Base-by-base conservation (phyloP, 1,140 invertebrate species). In the Brachionus angularis region DNA sequence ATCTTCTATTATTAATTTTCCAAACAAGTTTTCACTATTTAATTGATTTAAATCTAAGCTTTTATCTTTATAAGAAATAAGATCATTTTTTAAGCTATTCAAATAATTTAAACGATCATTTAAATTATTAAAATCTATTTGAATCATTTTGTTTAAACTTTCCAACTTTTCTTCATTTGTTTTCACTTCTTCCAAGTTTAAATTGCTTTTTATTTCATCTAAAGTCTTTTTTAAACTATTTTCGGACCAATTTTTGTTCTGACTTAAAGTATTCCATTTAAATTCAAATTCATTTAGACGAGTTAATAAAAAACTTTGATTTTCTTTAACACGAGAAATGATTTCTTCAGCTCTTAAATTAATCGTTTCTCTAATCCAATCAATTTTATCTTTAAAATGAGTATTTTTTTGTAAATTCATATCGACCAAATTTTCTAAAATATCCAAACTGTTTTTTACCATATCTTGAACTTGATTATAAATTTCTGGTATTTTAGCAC, bases 311-410 rank as follows among this genome's bases (percentile, higher is more conserved):
- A 33, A 18, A 21, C 25, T 39, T 58, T 58, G 53, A 10, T 39
- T 21, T 36, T 58, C 53, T 21, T 23, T 36, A 23, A 58, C 18
- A 8, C 33, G 33, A 23, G 36, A 39, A 12, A 58, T 25, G 18
- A 58, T 39, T 21, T 58, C 53, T 8, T 58, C 53, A 39, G 53
- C 53, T 25, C 53, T 58, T 16, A 58, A 23, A 14, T 58, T 58
- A 39, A 58, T 58, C 4, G 16, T 58, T 29, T 58, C 53, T 33
- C 53, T 16, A 1, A 58, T 58, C 53, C 53, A 58, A n/a, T 58
- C 53, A 4, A 58, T 16, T 5, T 58, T 58, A 39, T 58, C 39
- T 39, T 23, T 33, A 14, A 39, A 58, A 23, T 58, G 33, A 5
- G 21, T 33, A 1, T 21, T 58, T 10, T 16, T 58, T 34, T 58